Base-by-base conservation (phyloP, 2,888 invertebrate genomes). In the Esperia sulphurella region DNA sequence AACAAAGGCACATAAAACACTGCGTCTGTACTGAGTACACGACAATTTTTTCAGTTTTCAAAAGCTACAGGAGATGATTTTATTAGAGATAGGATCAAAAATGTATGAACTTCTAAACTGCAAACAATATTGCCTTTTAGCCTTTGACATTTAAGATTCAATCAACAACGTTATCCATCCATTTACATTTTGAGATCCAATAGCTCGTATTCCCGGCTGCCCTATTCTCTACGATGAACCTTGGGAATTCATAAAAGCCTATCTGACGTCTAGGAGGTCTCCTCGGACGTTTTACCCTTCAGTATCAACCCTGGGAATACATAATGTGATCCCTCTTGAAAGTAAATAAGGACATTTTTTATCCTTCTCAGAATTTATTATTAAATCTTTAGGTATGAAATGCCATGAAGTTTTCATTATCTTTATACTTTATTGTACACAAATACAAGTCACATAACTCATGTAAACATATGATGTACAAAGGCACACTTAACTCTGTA, bases 241-340 rank as follows among this genome's bases (percentile, higher is more conserved):
- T 30, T 31, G 42, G 42, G 14, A 31, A 43, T 31, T 43, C 42
- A 43, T 43, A 43, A 43, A 43, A 14, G 42, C 31, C 42, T n/a
- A 13, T 21, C 41, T 31, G 42, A n/a, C 39, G 39, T 41, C 41
- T 41, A 41, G 38, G 2, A 38, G 40, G 28, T 28, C 42, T 43
- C 9, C 13, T 14, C 30, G 13, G 42, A 31, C 13, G 13, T 31
- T 41, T 43, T 43, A 43, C 42, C 42, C 42, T 43, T 43, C 29
- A 43, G 9, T 31, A 14, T 43, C 42, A 31, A 14, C 42, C 42
- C 31, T 43, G 42, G 31, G 42, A 43, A 43, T 43, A 30, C 42
- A 12, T 43, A 43, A 43, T 43, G 42, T 14, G 42, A 43, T 43
- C 42, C 42, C 42, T 31, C 31, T 43, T 43, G 42, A 31, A 43